Conservation (phyloP, 2,888 invertebrate species). For the Drosophila yooni region DNA sequence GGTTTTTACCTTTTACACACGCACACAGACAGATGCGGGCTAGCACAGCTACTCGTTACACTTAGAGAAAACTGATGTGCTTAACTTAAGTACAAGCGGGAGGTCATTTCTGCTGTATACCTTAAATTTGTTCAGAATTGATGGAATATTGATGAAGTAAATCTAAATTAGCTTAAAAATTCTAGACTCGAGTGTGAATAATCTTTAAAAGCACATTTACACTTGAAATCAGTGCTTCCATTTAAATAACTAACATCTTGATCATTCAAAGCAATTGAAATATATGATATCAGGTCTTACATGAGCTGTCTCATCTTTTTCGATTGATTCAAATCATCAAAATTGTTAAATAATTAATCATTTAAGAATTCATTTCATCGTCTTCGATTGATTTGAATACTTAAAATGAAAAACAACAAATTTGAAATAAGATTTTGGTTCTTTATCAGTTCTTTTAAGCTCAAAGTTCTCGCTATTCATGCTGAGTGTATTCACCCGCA, state of each 20-base stretch:
- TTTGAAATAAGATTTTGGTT: neutral
- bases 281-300: neutral
- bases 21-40: conserved; percentile 56
- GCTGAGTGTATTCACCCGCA: conserved; percentile 1
- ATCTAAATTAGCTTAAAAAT: neutral
- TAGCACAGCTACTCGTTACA: neutral
- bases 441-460: neutral
- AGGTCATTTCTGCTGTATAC: neutral
- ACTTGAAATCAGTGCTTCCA: neutral
- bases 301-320: neutral
- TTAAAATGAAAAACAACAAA: neutral
- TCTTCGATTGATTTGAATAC: neutral
- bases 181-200: neutral
- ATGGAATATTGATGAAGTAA: fast-evolving
- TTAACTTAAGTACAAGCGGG: fast-evolving
- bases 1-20: conserved; percentile 82
- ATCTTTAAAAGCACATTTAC: neutral
- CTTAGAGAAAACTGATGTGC: neutral
- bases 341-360: neutral
- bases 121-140: neutral
- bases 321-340: neutral
- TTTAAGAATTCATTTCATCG: neutral
- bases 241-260: neutral
- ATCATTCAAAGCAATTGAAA: neutral
- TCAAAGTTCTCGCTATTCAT: neutral